These are phyloP conservation scores for Plemyria rubiginata DNA, from an alignment of 2,888 invertebrate species.

Conservation along the genomic window DNA sequence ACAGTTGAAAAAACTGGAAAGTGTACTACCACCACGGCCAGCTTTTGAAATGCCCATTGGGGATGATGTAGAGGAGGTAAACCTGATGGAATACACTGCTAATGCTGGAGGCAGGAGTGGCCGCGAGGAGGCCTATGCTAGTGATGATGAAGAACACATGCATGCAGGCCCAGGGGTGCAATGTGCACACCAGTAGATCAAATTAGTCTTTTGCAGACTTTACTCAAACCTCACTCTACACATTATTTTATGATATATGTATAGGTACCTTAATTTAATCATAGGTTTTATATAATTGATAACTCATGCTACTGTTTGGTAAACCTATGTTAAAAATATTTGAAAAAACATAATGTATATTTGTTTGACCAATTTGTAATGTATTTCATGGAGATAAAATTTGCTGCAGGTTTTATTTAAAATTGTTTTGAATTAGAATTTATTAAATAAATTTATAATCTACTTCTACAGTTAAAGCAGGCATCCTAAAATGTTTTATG, in stretches of 20 bases:
- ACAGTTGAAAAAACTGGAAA: slow-evolving; percentile 88
- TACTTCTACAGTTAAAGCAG: slow-evolving; percentile 8
- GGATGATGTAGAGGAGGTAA: slow-evolving; percentile 94
- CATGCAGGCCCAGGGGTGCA: slow-evolving; percentile 87
- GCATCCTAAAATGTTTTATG: background rate
- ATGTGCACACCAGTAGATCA: slow-evolving; percentile 92
- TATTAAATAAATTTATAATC: slow-evolving; percentile 4
- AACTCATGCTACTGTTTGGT: slow-evolving; percentile 52
- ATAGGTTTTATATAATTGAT: slow-evolving; percentile 60
- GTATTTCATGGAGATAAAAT: slow-evolving; percentile 40
- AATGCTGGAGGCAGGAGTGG: slow-evolving; percentile 80
- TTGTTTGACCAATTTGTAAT: slow-evolving; percentile 50
- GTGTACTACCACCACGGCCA: slow-evolving; percentile 89
- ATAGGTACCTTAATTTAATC: slow-evolving; percentile 69
- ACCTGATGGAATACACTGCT: slow-evolving; percentile 90
- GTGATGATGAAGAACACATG: slow-evolving; percentile 86
- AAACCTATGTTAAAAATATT: slow-evolving; percentile 54
- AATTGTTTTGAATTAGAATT: slow-evolving; percentile 38
- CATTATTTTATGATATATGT: slow-evolving; percentile 29
- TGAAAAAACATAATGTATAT: slow-evolving; percentile 49
- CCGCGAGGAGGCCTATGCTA: slow-evolving; percentile 89
- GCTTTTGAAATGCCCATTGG: slow-evolving; percentile 89
- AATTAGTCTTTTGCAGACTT: slow-evolving; percentile 59
- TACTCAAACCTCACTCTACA: slow-evolving; percentile 73
- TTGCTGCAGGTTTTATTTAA: slow-evolving; percentile 41